Conservation (phyloP, 2,113 vertebrate genomes). For the Silurus glanis region DNA sequence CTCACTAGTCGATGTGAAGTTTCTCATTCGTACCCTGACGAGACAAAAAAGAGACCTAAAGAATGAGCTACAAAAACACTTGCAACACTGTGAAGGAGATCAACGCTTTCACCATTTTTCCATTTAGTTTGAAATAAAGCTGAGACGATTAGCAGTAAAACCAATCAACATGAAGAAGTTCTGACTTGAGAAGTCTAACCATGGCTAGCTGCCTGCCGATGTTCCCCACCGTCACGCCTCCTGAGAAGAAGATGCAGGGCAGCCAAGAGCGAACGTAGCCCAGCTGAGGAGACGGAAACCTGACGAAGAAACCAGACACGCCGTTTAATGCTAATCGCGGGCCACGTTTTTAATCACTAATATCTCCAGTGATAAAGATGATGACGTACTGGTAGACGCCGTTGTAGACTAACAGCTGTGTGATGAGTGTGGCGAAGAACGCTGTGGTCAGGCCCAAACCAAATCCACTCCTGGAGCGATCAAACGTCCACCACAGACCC, state of each 20-base stretch:
- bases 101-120: background rate
- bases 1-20: slow-evolving; percentile 82
- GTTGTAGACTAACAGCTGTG: slow-evolving; percentile 92
- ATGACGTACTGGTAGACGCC: slow-evolving; percentile 92
- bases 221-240: slow-evolving; percentile 96
- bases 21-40: slow-evolving; percentile 84
- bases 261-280: slow-evolving; percentile 97
- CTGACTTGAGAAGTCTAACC: slow-evolving; percentile 68
- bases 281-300: slow-evolving; percentile 96
- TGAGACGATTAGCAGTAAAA: background rate
- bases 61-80: background rate
- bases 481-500: slow-evolving; percentile 97
- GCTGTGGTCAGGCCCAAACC: slow-evolving; percentile 90
- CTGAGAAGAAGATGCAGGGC: slow-evolving; percentile 98
- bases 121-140: background rate
- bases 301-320: slow-evolving; percentile 56
- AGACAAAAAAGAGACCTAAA: background rate
- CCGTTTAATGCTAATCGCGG: background rate
- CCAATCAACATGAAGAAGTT: no score
- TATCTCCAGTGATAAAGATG: background rate
- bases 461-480: slow-evolving; percentile 91
- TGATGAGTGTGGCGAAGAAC: slow-evolving; percentile 86
- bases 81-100: background rate
- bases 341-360: no score
- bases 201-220: slow-evolving; percentile 96